Conservation (phyloP, 2,888 invertebrate species). For the Dasysyrphus tricinctus region DNA sequence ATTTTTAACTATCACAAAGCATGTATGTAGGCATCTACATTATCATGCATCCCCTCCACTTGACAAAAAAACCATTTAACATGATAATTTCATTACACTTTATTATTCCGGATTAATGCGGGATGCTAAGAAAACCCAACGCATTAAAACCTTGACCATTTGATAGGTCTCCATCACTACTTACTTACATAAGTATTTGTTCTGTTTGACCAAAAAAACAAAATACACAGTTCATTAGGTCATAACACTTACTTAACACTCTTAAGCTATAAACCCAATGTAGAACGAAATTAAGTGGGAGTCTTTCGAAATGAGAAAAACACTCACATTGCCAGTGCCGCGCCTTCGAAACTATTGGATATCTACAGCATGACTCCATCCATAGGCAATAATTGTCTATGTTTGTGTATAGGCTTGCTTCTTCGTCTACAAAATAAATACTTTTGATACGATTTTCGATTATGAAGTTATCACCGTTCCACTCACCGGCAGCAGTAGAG, state of each 20-base stretch:
- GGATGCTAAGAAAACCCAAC: not conserved
- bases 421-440: conserved; percentile 6
- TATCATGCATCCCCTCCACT: not conserved
- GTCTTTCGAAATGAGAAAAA: conserved; percentile 14
- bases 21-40: too few species aligned
- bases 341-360: conserved; percentile 10
- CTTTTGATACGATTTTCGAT: conserved; percentile 19
- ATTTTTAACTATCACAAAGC: too few species aligned
- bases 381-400: not conserved
- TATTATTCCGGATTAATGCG: conserved; percentile 14
- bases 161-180: conserved; percentile 1
- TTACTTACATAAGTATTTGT: not conserved
- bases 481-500: not conserved
- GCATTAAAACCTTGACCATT: not conserved
- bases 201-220: not conserved
- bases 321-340: not conserved
- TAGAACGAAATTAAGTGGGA: conserved; percentile 14
- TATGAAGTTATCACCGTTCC: not conserved
- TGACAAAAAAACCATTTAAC: conserved; percentile 2
- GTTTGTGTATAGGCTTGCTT: not conserved
- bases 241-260: conserved; percentile 24
- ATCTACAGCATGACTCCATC: conserved; percentile 3
- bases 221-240: conserved; percentile 24
- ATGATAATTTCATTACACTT: conserved; percentile 23
- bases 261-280: conserved; percentile 6